A percentile compares a stretch with the other conserved stretches of the same genome.
Evolutionary conservation across 2,888 invertebrate species (phyloP).

Genomic region (Zygogramma bicolorata): DNA sequence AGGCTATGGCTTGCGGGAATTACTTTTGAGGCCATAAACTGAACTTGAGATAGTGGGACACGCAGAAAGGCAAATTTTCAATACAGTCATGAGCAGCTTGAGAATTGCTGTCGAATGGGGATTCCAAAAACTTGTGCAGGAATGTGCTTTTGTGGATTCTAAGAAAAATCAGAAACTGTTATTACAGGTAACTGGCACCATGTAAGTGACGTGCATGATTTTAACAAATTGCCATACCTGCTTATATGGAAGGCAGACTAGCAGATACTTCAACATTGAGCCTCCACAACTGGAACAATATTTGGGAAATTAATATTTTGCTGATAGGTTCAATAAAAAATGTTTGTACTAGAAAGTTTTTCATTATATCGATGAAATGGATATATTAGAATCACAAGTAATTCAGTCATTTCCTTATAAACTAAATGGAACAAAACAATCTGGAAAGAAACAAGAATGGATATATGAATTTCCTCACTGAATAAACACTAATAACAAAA

Average conservation of each 20-base stretch:
- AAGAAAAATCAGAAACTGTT: neutral
- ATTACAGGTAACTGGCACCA: neutral
- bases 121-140: constrained; percentile 15
- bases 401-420: neutral
- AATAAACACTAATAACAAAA: neutral
- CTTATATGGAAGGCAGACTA: constrained; percentile 4
- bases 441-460: no score
- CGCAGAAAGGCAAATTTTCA: constrained; percentile 13
- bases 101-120: no score
- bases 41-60: neutral
- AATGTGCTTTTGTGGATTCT: constrained; percentile 22
- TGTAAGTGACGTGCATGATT: neutral
- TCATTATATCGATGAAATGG: neutral
- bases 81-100: no score
- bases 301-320: constrained; percentile 8
- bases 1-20: constrained; percentile 2
- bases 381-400: neutral
- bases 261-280: constrained; percentile 2
- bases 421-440: neutral
- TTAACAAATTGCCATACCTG: constrained; percentile 10
- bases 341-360: neutral
- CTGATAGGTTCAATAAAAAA: neutral
- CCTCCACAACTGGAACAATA: constrained; percentile 6
- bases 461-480: no score
- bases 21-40: constrained; percentile 6